Percentiles rank a stretch among this genome's conserved stretches.
These are phyloP conservation scores for Amphipyra berbera DNA, from an alignment of 2,888 invertebrate species.

Conservation along the genomic window DNA sequence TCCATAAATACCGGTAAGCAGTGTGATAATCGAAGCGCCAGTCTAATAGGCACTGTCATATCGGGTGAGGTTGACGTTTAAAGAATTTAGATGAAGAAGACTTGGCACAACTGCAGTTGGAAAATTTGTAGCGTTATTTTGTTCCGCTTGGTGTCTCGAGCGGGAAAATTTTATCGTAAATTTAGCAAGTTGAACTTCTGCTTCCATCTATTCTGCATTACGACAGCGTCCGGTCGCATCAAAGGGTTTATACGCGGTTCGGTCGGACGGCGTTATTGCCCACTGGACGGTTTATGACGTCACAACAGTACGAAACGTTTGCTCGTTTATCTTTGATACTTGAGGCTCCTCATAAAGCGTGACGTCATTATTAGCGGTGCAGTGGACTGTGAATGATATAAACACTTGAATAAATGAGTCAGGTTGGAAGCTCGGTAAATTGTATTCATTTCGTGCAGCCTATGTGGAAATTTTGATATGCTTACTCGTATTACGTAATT, in stretches of 20 bases:
- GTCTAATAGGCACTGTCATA: no score
- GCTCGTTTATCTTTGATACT: conserved; percentile 40
- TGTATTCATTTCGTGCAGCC: neutral
- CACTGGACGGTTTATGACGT: conserved; percentile 48
- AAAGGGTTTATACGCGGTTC: conserved; percentile 53
- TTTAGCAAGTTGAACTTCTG: conserved; percentile 18
- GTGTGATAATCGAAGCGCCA: no score
- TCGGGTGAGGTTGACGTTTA: no score
- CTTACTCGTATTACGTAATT: no score
- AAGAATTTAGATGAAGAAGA: no score
- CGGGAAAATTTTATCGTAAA: no score
- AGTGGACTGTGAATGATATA: conserved; percentile 6
- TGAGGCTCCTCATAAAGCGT: conserved; percentile 23
- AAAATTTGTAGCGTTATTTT: no score
- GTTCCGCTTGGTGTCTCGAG: no score
- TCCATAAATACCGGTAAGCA: no score
- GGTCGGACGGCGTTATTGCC: conserved; percentile 49
- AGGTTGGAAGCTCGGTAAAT: neutral
- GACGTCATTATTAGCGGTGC: conserved; percentile 38
- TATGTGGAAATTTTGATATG: neutral
- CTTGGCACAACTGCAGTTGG: no score
- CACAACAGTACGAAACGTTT: conserved; percentile 30
- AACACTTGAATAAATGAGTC: conserved; percentile 1
- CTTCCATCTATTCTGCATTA: neutral
- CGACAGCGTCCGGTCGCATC: conserved; percentile 35